Base-by-base conservation (phyloP, 2,113 vertebrate species). In the Sinosuthora webbiana region DNA sequence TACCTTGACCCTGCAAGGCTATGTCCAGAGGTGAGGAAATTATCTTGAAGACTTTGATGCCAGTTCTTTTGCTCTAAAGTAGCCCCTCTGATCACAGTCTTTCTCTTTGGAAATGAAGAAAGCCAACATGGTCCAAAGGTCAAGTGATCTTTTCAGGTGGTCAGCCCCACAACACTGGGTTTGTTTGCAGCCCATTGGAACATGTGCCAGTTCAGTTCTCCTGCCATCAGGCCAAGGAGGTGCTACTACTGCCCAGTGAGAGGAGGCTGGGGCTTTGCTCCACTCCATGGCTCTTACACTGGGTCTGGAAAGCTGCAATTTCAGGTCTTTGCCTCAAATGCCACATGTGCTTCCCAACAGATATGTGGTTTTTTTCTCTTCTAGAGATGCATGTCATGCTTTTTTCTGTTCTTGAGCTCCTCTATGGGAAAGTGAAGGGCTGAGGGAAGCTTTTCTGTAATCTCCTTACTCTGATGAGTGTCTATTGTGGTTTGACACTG, bases 171-270 rank as follows among this genome's bases (percentile, higher is more conserved):
- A 45, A 35, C 16, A 1, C 0, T 45, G 69, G 22, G 23, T n/a
- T 70, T 65, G 41, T 31, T 59, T 55, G 16, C 21, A 64, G 53
- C 13, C 49, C 22, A 4, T 24, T 1, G 53, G n/a, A 55, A 18
- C 16, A 1, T 9, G 11, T 56, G 25, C 59, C 11, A 28, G 59
- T 9, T 35, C 39, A n/a, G 16, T 33, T 6, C 19, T 49, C 64
- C 37, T 33, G 21, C 55, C 53, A 9, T 52, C 0, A 6, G 42
- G 45, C 9, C 1, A 0, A 33, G 3, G 1, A 9, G 28, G 39
- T 30, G 44, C 6, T 44, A 35, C 53, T 50, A 28, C 63, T 77
- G 37, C 62, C 82, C 31, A 45, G 30, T 8, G 19, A 3, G 10
- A 0, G 7, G 6, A 31, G 30, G 20, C 27, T 77, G 49, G 59